Evolutionary conservation across 2,113 vertebrate genomes (phyloP), one percentile per base, ranked within the genome.

Genomic region (Zapornia atra): DNA sequence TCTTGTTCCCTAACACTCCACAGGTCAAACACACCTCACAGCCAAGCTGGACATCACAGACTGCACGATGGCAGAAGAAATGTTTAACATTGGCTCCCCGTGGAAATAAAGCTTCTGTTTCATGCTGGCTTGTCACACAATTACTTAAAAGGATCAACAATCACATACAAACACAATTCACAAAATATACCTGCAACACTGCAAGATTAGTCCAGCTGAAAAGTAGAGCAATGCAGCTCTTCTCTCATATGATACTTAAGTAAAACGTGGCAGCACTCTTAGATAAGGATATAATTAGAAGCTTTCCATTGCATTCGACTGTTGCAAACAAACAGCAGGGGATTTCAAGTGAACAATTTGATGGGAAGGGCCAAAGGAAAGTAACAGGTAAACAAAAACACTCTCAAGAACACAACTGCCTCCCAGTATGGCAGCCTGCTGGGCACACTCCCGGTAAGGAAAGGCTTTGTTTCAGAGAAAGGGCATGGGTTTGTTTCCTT

Each of bases 281-380:
- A 82, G 64, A 88, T 84, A 85, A 88, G 44, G 56, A 75, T 69
- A 75, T 69, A 94, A 80, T 80, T 80, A 86, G 46, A 91, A 88
- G 46, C 50, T 90, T 86, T 92, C 60, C 5, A 80, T 90, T 92
- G 93, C 76, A 86, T 80, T 77, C 59, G 59, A 73, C 75, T 64
- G 46, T 70, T 78, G 66, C 59, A 92, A 94, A 85, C 31, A 84
- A 95, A 92, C 78, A 85, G 75, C 1, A 0, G n/a, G 63, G 34
- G 19, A 84, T 60, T 94, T 88, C 46, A 63, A 56, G 10, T 11
- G 13, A 83, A 68, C 56, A 92, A 94, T 91, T 68, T 78, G 76
- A 86, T 63, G 40, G 50, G 42, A 94, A 92, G 72, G 72, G 51
- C 15, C n/a, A 63, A 92, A 76, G 29, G 15, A 82, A 91, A 93